phyloP scores from a whole-genome alignment of 2,113 vertebrate genomes.

The Gavia stellata region DNA sequence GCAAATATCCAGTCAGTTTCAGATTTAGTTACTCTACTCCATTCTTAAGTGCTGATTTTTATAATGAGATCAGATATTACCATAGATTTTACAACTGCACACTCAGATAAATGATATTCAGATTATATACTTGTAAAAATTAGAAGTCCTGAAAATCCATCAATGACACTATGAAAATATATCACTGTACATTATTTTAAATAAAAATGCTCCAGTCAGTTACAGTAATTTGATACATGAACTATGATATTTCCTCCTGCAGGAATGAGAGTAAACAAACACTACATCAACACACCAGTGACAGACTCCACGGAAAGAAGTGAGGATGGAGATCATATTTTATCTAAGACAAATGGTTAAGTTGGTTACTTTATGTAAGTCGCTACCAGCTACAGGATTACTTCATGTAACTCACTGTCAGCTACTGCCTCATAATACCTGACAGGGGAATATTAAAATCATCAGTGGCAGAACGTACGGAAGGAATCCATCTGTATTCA shows the following conservation, averaged over 20 bases:
- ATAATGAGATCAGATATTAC: conserved; percentile 57
- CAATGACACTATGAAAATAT: conserved; percentile 42
- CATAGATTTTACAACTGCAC: conserved; percentile 7
- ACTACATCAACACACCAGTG: conserved; percentile 67
- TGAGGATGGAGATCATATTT: conserved; percentile 70
- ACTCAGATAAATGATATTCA: conserved; percentile 44
- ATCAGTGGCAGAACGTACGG: conserved; percentile 53
- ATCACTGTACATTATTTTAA: conserved; percentile 65
- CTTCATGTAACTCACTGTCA: conserved; percentile 69
- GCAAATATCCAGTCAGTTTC: conserved; percentile 69
- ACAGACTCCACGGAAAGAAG: conserved; percentile 63
- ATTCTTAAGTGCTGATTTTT: conserved; percentile 59
- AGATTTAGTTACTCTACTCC: conserved; percentile 69
- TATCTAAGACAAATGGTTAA: conserved; percentile 73
- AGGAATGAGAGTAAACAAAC: conserved; percentile 71
- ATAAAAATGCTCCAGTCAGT: conserved; percentile 71
- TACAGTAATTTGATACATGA: conserved; percentile 75
- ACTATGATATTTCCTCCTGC: conserved; percentile 67
- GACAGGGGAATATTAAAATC: conserved; percentile 74
- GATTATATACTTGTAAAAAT: conserved; percentile 58
- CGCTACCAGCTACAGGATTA: conserved; percentile 63
- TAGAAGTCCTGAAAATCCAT: conserved; percentile 58
- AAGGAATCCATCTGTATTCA: conserved; percentile 72
- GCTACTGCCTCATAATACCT: conserved; percentile 68
- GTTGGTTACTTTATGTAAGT: conserved; percentile 72